Percentiles rank a stretch among this genome's conserved stretches.
phyloP scores from a whole-genome alignment of 2,797 vertebrate genomes.

The Tangara arthus region DNA sequence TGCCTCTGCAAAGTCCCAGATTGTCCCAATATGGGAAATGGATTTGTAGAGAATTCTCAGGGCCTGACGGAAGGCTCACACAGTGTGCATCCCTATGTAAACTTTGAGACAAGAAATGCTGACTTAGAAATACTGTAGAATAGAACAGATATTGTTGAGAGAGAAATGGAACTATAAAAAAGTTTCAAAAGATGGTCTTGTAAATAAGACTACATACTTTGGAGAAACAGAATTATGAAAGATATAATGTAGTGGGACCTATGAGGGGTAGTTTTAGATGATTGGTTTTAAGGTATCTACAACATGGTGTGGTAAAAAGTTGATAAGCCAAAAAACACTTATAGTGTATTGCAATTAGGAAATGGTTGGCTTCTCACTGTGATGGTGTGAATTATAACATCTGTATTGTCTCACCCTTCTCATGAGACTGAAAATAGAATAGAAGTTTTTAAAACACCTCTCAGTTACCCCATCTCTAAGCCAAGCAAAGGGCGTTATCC shows the following conservation, averaged over 20 bases:
- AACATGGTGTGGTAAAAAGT: neutral
- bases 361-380: neutral
- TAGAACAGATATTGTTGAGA: neutral
- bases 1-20: neutral
- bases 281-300: neutral
- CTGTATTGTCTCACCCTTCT: neutral
- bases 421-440: neutral
- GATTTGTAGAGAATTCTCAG: neutral
- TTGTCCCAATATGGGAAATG: neutral
- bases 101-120: neutral
- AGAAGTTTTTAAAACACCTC: neutral
- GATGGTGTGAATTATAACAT: neutral
- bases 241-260: neutral
- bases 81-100: neutral
- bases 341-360: neutral
- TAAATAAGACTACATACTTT: neutral
- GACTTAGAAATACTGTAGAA: neutral
- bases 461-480: neutral
- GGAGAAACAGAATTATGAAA: neutral
- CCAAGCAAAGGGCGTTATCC: neutral
- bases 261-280: neutral
- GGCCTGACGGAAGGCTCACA: neutral
- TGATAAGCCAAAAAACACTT: neutral
- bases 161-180: neutral
- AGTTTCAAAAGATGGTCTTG: neutral